Base-by-base conservation (phyloP, 2,888 invertebrate genomes). In the Halictus quadricinctus region DNA sequence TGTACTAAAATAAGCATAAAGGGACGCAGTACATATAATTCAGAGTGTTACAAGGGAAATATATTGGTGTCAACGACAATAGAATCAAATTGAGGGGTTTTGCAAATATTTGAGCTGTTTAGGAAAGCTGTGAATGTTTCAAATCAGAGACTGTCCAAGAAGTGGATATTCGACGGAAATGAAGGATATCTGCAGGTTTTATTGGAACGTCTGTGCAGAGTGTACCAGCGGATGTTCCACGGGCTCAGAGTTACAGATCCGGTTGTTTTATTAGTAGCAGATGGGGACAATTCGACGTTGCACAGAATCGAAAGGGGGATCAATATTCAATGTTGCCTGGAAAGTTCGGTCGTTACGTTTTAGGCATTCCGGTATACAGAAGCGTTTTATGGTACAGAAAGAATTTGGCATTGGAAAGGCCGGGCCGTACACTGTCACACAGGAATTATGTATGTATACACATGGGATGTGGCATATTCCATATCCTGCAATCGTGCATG, bases 381-480 rank as follows among this genome's bases (percentile, higher is more conserved):
- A 77, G 54, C 69, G 64, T 80, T 83, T 48, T 46, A 69, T 50
- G 77, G 73, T 66, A 70, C 50, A 76, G 66, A 76, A 81, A 79
- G 79, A 81, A 83, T 81, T 79, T 81, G 76, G 66, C 79, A 76
- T 82, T 79, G 73, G 72, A 78, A 69, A 74, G 77, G 41, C 46
- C 74, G n/a, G 48, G 54, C 21, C 41, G 69, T 80, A 82, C 36
- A 48, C 70, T 21, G 43, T 81, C 66, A 60, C 79, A 79, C 48
- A 48, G 58, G 66, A 54, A 80, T 85, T 85, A 85, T 76, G 79
- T 80, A 72, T 81, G 86, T 46, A 70, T 76, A 76, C 83, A 83
- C 81, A 78, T 75, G 81, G 77, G 72, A 77, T 77, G 83, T 79
- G 83, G 70, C 78, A 64, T 85, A 81, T 88, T 76, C 79, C 88